A percentile compares a stretch with the other conserved stretches of the same genome.
phyloP scores from a whole-genome alignment of 2,888 invertebrate species.

The Cheilosia vernalis region DNA sequence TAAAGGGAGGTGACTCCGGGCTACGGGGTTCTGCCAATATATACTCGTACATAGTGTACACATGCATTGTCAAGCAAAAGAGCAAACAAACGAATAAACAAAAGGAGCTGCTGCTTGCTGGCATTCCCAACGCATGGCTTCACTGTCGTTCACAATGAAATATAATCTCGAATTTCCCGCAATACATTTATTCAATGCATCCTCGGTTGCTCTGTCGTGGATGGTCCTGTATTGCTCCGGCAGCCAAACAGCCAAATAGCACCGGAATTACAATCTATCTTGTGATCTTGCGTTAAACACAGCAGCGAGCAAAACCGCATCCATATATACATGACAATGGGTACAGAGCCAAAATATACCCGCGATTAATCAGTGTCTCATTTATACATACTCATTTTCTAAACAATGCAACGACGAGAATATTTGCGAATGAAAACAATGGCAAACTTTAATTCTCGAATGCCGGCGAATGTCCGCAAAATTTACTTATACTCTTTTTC shows the following conservation, averaged over 20 bases:
- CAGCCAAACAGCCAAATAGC: constrained; percentile 44
- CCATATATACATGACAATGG: constrained; percentile 4
- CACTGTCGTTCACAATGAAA: constrained; percentile 73
- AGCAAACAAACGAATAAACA: constrained; percentile 54
- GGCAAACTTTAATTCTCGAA: constrained; percentile 62
- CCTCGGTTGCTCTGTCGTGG: constrained; percentile 53
- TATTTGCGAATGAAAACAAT: constrained; percentile 67
- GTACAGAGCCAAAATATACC: constrained; percentile 53
- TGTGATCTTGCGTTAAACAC: constrained; percentile 67
- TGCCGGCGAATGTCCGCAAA: constrained; percentile 55
- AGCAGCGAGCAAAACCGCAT: constrained; percentile 53
- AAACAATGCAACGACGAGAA: constrained; percentile 62
- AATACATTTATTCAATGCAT: constrained; percentile 70
- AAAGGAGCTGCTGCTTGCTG: constrained; percentile 36
- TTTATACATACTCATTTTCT: constrained; percentile 73
- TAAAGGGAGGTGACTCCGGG: background rate
- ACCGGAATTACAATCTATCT: constrained; percentile 61
- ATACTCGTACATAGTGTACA: background rate
- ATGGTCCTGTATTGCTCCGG: constrained; percentile 24
- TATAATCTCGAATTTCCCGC: constrained; percentile 73
- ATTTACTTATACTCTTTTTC: constrained; percentile 36
- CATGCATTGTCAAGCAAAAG: constrained; percentile 58
- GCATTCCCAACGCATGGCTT: constrained; percentile 58
- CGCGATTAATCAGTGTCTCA: constrained; percentile 75
- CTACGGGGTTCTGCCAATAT: too few relatives aligned